Evolutionary conservation across 2,113 vertebrate species (phyloP), one percentile per base, ranked within the genome.

Genomic region (Spheniscus mendiculus): DNA sequence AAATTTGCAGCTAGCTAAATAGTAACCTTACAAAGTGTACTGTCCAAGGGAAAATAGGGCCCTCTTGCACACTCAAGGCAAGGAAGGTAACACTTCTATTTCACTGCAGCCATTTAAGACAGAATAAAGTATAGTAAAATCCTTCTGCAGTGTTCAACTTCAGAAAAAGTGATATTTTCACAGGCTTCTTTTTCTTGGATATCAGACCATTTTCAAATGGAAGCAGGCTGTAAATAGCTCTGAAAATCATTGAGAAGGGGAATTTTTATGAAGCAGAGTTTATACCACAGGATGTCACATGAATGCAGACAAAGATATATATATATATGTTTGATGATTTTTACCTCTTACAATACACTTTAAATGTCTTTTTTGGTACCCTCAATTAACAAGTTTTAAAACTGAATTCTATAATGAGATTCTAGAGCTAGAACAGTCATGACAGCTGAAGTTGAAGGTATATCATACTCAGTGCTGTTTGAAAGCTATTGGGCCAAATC

Each of bases 211-310:
- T 95, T 92, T 91, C 83, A 85, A 83, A 89, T 20, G 16, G 49
- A 79, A 90, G n/a, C 66, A 89, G 44, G 7, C 67, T 93, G 69
- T 80, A 93, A 95, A 97, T 70, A 95, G 67, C 87, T 72, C 77
- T 90, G 78, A 96, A 94, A 94, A 84, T 80, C 45, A 62, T 29
- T 36, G 90, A 76, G 45, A 93, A 79, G 14, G 40, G 27, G 34
- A 69, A 53, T 38, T 83, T 82, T 67, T 79, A 23, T 53, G 44
- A 61, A 74, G 56, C 63, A 69, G 23, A 44, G 18, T 59, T 78
- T 65, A 36, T 81, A 65, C 34, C 67, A 47, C 52, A 32, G 40
- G 22, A 59, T 77, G 58, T 11, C 40, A 36, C 38, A 27, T 4
- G n/a, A 87, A 78, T 62, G 59, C 22, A 72, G 40, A 29, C 22